Evolutionary conservation across 1,140 invertebrate species (phyloP), one percentile per base, ranked within the genome.

Genomic region (Sycophaga agraensis): DNA sequence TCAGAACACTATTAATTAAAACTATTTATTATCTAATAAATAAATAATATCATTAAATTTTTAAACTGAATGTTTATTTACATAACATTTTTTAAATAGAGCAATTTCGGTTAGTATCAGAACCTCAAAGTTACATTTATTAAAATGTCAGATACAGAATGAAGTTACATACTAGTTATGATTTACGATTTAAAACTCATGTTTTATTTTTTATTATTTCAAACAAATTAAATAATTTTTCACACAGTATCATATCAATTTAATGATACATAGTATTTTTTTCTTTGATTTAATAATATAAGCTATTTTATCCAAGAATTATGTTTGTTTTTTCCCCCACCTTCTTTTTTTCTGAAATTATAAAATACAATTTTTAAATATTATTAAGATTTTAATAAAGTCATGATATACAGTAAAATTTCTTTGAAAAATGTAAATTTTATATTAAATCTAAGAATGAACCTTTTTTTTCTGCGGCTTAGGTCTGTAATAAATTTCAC

Each of bases 381-480:
- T 49, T 45, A 8, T 22, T 26, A 19, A 22, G 21, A 17, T 16
- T 39, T 9, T 14, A 40, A 54, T 7, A 9, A 39, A n/a, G n/a
- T n/a, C n/a, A n/a, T n/a, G n/a, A n/a, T n/a, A n/a, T n/a, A n/a
- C n/a, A n/a, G n/a, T 22, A 12, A 16, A 35, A 53, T 16, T 39
- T 8, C 7, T 42, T 34, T n/a, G 39, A 12, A 49, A 11, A 1
- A 50, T 42, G n/a, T 49, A 19, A 34, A 54, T 49, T 16, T 53
- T 28, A 43, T 58, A n/a, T n/a, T n/a, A n/a, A n/a, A n/a, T n/a
- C n/a, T n/a, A n/a, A n/a, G n/a, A n/a, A n/a, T 16, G 37, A 53
- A 64, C 60, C 51, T 63, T 51, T 42, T 65, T 62, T 22, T 54
- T 62, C 2, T 64, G 63, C 42, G 60, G 65, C 19, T 17, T 48